Evolutionary conservation across 2,797 vertebrate genomes (phyloP).

Genomic region (Tokudaia tokunoshimensis): DNA sequence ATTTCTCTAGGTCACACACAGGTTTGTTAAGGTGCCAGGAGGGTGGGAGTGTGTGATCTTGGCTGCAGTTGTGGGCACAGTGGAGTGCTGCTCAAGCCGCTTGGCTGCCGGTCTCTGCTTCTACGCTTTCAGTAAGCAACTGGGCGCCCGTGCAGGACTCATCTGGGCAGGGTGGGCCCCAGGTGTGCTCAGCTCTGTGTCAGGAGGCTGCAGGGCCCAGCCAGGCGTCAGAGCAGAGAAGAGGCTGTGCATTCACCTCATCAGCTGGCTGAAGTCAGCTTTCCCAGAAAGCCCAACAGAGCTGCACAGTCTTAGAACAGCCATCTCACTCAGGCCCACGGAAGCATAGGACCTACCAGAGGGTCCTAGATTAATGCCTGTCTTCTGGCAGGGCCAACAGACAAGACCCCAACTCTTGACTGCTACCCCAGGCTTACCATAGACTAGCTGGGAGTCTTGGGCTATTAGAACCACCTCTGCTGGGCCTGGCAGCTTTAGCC

Average conservation of each 20-base stretch:
- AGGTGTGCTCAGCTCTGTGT: not conserved
- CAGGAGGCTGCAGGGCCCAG: not conserved
- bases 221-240: not conserved
- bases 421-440: not conserved
- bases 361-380: not conserved
- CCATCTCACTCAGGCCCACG: not conserved
- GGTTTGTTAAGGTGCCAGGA: not conserved
- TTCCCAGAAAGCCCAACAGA: not conserved
- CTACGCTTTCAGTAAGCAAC: not conserved
- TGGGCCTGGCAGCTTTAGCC: not conserved
- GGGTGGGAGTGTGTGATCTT: not conserved
- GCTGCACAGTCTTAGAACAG: not conserved
- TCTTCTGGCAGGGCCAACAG: not conserved
- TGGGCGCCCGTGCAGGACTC: not conserved
- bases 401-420: not conserved
- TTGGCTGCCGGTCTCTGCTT: not conserved
- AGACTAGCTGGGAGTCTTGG: not conserved
- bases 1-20: not conserved
- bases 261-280: not conserved
- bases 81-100: not conserved
- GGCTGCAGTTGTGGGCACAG: too few relatives aligned
- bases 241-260: not conserved
- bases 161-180: not conserved
- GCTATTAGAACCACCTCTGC: not conserved
- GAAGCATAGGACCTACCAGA: not conserved